phyloP scores from a whole-genome alignment of 2,113 vertebrate species.

The Mastomys coucha region DNA sequence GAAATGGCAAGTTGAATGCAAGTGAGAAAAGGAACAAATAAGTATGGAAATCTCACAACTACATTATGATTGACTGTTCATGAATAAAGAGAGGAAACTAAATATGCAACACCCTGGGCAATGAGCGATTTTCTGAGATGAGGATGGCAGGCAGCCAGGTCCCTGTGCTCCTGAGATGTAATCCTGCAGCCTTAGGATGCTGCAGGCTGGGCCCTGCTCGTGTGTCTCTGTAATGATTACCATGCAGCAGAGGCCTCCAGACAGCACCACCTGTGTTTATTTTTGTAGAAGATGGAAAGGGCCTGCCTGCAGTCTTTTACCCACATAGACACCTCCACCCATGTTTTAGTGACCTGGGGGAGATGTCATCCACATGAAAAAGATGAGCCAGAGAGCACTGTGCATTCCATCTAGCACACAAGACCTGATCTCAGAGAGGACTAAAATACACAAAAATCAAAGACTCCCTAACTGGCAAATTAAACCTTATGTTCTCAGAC shows the following conservation, averaged over 20 bases:
- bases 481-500: not conserved
- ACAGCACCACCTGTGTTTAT: not conserved
- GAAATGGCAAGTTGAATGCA: not conserved
- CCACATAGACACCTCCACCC: not conserved
- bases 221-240: not conserved
- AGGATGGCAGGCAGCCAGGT: not conserved
- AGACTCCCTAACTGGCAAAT: not conserved
- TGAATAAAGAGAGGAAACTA: not conserved
- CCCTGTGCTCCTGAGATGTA: too few species aligned
- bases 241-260: accelerated
- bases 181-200: not conserved
- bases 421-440: not conserved
- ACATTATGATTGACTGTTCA: not conserved
- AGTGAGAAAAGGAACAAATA: not conserved
- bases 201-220: not conserved
- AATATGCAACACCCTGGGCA: not conserved
- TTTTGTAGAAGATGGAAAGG: too few species aligned
- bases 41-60: not conserved
- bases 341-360: not conserved
- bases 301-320: not conserved
- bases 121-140: not conserved
- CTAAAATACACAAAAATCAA: not conserved
- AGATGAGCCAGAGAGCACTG: not conserved
- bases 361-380: not conserved
- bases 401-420: not conserved